Percentiles rank a stretch among this genome's conserved stretches.
phyloP scores from a whole-genome alignment of 1,140 invertebrate genomes.

The Temnothorax nylanderi region DNA sequence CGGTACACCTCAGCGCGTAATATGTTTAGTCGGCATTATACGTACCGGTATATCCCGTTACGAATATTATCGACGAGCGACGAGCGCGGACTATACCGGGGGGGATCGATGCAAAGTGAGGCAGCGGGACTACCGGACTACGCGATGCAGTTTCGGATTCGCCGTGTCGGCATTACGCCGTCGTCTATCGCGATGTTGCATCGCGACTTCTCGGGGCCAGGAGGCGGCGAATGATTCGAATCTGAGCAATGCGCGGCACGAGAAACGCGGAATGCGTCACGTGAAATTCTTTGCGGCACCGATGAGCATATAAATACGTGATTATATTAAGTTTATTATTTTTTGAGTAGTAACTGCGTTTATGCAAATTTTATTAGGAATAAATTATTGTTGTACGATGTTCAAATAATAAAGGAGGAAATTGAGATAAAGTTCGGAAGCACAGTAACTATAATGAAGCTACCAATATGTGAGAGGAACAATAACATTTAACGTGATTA shows the following conservation, averaged over 20 bases:
- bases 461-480: not conserved
- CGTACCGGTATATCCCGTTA: constrained; percentile 65
- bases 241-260: not conserved
- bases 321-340: not conserved
- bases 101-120: constrained; percentile 49
- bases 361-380: not conserved
- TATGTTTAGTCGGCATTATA: constrained; percentile 50
- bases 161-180: constrained; percentile 2
- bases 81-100: not conserved
- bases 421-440: not conserved
- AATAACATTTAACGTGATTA: not conserved
- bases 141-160: constrained; percentile 49
- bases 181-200: constrained; percentile 3
- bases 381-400: not conserved
- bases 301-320: not conserved
- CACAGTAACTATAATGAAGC: not conserved
- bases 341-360: not conserved
- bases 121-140: constrained; percentile 40
- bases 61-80: constrained; percentile 56
- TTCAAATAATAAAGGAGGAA: not conserved
- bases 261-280: constrained; percentile 6
- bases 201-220: not conserved
- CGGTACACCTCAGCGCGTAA: constrained; percentile 60
- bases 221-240: constrained; percentile 16
- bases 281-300: not conserved